Evolutionary conservation across 2,888 invertebrate genomes (phyloP).

Genomic region (Cataglyphis cursor): DNA sequence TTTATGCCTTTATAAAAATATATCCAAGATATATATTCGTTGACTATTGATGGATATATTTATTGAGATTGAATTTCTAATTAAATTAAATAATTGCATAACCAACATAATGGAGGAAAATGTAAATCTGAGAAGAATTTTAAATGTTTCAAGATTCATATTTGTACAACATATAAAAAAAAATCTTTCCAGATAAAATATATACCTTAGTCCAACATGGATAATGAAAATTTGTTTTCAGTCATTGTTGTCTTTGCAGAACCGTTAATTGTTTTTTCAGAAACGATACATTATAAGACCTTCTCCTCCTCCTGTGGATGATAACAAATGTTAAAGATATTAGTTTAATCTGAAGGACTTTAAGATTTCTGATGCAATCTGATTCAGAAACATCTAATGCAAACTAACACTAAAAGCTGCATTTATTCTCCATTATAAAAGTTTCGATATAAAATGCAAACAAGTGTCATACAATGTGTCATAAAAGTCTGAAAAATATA

Average conservation of each 20-base stretch:
- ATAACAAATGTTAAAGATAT: not conserved
- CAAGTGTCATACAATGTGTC: slow-evolving; percentile 38
- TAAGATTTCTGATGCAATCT: not conserved
- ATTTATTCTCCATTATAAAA: not conserved
- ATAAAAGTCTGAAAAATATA: slow-evolving; percentile 55
- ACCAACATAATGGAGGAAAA: slow-evolving; percentile 70
- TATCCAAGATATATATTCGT: not conserved
- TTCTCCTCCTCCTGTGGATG: slow-evolving; percentile 1
- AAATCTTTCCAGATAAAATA: not conserved
- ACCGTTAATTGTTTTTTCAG: not conserved
- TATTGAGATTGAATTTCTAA: slow-evolving; percentile 54
- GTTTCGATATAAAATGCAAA: slow-evolving; percentile 7
- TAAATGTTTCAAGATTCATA: not conserved
- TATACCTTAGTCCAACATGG: slow-evolving; percentile 26
- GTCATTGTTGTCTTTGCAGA: not conserved
- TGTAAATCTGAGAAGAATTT: slow-evolving; percentile 53
- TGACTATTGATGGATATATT: not conserved
- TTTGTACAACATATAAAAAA: not conserved
- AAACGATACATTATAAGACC: slow-evolving; percentile 43
- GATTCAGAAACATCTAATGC: not conserved
- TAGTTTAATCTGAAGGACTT: not conserved
- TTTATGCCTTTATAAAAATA: slow-evolving; percentile 49
- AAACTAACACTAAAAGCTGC: not conserved
- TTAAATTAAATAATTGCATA: slow-evolving; percentile 55
- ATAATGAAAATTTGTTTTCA: not conserved